These are phyloP conservation scores for Centropus unirufus DNA, from an alignment of 2,113 vertebrate genomes.

Conservation along the genomic window DNA sequence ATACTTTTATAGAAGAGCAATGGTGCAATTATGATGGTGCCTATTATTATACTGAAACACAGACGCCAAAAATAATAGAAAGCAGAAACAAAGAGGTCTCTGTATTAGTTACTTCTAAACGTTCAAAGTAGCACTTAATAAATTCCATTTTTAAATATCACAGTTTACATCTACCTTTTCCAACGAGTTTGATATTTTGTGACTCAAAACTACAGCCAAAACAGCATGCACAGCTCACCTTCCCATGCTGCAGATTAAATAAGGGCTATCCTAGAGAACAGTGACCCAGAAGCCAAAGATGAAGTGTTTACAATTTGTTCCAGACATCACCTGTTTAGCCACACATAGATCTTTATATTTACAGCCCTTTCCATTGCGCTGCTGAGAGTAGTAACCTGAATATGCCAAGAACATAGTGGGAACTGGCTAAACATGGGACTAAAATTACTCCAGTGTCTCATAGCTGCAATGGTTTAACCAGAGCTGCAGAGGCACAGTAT, in stretches of 20 bases:
- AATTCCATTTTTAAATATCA: neutral
- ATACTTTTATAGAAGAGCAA: neutral
- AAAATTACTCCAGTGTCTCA: neutral
- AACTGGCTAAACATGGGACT: neutral
- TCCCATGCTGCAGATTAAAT: neutral
- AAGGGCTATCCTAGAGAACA: neutral
- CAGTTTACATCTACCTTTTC: neutral
- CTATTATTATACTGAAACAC: neutral
- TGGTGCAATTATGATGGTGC: neutral
- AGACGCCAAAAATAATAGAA: neutral
- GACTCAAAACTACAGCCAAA: neutral
- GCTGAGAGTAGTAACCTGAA: conserved; percentile 12
- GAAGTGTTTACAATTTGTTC: neutral
- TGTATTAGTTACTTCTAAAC: neutral
- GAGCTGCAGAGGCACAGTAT: neutral
- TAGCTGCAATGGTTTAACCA: neutral
- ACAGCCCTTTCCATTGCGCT: conserved; percentile 11
- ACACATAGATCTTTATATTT: neutral
- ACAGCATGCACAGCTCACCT: neutral
- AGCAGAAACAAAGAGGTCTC: neutral
- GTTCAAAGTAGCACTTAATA: neutral
- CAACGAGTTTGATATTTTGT: neutral
- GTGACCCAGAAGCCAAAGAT: conserved; percentile 31
- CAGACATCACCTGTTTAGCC: conserved; percentile 1
- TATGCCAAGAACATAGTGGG: neutral